Conservation (phyloP, 2,888 invertebrate species). For the Nomada ruficornis region DNA sequence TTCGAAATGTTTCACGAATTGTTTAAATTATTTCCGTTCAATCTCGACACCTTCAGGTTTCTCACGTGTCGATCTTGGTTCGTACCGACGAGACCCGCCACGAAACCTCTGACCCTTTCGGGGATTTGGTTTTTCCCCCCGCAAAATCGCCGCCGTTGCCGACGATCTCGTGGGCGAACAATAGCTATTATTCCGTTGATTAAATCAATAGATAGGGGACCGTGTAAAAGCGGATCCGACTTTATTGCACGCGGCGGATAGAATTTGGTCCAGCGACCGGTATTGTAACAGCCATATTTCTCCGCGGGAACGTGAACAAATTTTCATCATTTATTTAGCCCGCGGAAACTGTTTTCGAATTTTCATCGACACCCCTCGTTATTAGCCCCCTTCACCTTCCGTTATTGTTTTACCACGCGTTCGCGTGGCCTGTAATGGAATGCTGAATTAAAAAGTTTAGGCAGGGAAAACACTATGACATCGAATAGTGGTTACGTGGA, state of each 20-base stretch:
- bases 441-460: constrained; percentile 8
- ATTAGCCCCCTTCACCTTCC: neutral
- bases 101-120: neutral
- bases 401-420: constrained; percentile 22
- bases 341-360: constrained; percentile 29
- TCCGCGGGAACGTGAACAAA: constrained; percentile 31
- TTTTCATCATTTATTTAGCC: constrained; percentile 51
- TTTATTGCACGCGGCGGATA: constrained; percentile 40
- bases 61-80: neutral
- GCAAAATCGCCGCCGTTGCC: neutral
- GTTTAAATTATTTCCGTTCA: neutral
- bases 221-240: constrained; percentile 21
- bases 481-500: neutral
- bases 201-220: constrained; percentile 21
- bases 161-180: neutral
- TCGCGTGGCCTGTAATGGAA: constrained; percentile 21
- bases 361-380: constrained; percentile 19
- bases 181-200: constrained; percentile 36
- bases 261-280: constrained; percentile 13
- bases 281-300: constrained; percentile 39
- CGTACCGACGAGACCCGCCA: neutral
- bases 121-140: neutral
- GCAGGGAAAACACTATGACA: neutral
- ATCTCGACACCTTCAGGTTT: neutral
- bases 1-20: too few species aligned